Evolutionary conservation across 2,797 vertebrate species (phyloP), one percentile per base, ranked within the genome.

Genomic region (Pipistrellus pipistrellus): DNA sequence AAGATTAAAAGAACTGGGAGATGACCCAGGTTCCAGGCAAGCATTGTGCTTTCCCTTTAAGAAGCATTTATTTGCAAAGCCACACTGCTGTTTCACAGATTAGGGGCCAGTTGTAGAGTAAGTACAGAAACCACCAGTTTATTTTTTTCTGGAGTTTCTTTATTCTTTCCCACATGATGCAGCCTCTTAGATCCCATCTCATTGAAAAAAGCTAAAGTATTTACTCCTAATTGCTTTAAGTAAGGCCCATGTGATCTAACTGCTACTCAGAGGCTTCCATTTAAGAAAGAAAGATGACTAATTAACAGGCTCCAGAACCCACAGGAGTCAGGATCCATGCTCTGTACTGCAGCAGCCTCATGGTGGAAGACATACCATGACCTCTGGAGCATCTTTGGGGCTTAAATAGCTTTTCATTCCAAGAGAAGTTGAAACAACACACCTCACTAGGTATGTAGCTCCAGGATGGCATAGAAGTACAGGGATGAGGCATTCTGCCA

Each of bases 211-310:
- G 96, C 86, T 97, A 80, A 77, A 30, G 85, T 97, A 96, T 97
- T 97, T 97, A 73, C 93, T 97, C 93, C 93, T 98, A 98, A 98
- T 97, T 97, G 96, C 96, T 95, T 93, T 96, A 96, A 98, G 96
- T 95, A 97, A 97, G 95, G 89, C 84, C 93, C 12, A 0, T 96
- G 95, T 95, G 94, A 97, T 97, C 96, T 98, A 97, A 97, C 97
- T 91, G 96, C 96, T 97, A 97, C 98, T 98, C 96, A 97, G 97
- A 97, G 96, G 95, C 94, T 94, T 97, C 92, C 53, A 90, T 97
- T 97, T 98, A 98, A 98, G 97, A 96, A 97, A 95, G 94, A 97
- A 97, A 98, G 98, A 96, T 96, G 94, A 6, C 62, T 91, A 88
- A 91, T 93, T 97, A 97, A 96, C 80, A 89, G 72, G 85, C 81